phyloP scores from a whole-genome alignment of 2,113 vertebrate genomes.

The Bufo bufo region DNA sequence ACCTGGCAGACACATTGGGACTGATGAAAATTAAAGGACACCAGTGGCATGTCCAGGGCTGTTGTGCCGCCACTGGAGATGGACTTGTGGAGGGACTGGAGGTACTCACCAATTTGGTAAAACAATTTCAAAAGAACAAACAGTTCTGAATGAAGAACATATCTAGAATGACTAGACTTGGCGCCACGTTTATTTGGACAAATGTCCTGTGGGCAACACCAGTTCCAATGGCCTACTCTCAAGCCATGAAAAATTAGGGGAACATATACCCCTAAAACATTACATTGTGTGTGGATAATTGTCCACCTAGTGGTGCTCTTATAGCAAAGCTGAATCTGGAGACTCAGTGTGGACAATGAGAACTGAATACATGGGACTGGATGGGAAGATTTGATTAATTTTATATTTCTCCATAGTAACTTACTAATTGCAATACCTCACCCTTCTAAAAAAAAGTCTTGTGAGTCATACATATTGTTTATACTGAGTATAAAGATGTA shows the following conservation, averaged over 20 bases:
- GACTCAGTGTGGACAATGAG: neutral
- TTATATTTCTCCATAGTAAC: neutral
- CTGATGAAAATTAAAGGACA: slow-evolving; percentile 28
- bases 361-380: neutral
- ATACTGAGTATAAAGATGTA: neutral
- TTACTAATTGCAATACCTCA: no score
- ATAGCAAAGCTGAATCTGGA: neutral
- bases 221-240: no score
- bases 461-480: neutral
- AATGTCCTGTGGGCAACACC: neutral
- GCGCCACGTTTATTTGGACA: neutral
- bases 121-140: slow-evolving; percentile 42
- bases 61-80: slow-evolving; percentile 58
- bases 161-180: neutral
- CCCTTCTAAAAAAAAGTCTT: neutral
- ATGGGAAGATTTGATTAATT: neutral
- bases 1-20: slow-evolving; percentile 55
- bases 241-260: no score
- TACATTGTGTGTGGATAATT: no score
- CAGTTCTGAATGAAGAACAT: neutral
- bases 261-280: no score
- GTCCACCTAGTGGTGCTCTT: no score
- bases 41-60: slow-evolving; percentile 60
- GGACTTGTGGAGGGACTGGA: slow-evolving; percentile 61
- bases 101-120: slow-evolving; percentile 55